Evolutionary conservation across 2,888 invertebrate species (phyloP).

Genomic region (Lithophane ornitopus): DNA sequence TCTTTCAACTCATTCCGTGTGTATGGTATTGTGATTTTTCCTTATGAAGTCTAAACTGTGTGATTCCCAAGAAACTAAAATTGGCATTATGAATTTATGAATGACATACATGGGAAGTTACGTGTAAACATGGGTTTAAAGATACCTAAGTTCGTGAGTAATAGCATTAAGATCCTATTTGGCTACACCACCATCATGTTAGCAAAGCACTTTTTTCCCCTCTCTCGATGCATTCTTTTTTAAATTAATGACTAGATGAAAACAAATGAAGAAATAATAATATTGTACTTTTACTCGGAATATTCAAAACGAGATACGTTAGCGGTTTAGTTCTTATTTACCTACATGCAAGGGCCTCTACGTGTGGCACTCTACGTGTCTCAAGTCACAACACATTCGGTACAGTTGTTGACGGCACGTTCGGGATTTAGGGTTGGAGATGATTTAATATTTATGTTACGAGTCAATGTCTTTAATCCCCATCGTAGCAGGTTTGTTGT

Average conservation of each 20-base stretch:
- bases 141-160: slow-evolving; percentile 14
- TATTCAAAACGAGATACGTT: slow-evolving; percentile 11
- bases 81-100: not conserved
- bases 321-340: slow-evolving; percentile 3
- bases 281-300: not conserved
- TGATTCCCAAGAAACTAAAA: slow-evolving; percentile 15
- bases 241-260: not conserved
- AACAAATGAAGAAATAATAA: not conserved
- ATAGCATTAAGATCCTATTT: not conserved
- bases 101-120: slow-evolving; percentile 12
- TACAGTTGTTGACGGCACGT: slow-evolving; percentile 43
- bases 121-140: not conserved
- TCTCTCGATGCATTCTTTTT: not conserved
- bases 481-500: slow-evolving; percentile 74
- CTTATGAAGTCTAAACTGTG: slow-evolving; percentile 19
- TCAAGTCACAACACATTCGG: slow-evolving; percentile 55
- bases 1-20: slow-evolving; percentile 5
- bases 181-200: not conserved
- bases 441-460: slow-evolving; percentile 56
- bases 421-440: slow-evolving; percentile 34
- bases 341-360: slow-evolving; percentile 14
- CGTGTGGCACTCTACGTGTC: slow-evolving; percentile 44
- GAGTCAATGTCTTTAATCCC: slow-evolving; percentile 73
- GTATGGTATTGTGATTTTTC: slow-evolving; percentile 22
- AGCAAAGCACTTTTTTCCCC: not conserved